These are phyloP conservation scores for Patella pellucida DNA, from an alignment of 2,888 invertebrate species.

Conservation along the genomic window DNA sequence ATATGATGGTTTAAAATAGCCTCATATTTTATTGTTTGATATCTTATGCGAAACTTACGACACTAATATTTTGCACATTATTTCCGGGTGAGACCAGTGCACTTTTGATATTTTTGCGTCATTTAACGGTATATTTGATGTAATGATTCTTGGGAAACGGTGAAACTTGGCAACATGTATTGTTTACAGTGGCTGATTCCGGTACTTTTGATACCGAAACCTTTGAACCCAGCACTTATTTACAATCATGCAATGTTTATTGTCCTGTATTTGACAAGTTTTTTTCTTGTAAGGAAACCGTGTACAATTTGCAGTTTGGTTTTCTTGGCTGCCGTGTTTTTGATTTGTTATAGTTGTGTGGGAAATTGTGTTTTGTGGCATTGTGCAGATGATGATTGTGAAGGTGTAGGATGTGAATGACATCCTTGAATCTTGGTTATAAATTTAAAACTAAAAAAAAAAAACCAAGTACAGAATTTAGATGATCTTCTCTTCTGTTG, in stretches of 20 bases:
- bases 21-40: no score
- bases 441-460: no score
- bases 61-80: conserved; percentile 2
- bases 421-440: conserved; percentile 2
- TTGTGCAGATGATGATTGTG: conserved; percentile 57
- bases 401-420: conserved; percentile 44
- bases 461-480: no score
- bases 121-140: no score
- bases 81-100: background rate
- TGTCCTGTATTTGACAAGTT: conserved; percentile 94
- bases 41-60: background rate
- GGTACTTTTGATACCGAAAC: conserved; percentile 96
- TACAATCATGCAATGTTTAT: conserved; percentile 96
- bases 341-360: conserved; percentile 95
- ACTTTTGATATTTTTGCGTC: background rate
- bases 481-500: no score
- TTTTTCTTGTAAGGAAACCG: conserved; percentile 96
- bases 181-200: conserved; percentile 81
- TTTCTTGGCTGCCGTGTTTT: conserved; percentile 91
- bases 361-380: conserved; percentile 88
- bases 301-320: conserved; percentile 97
- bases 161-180: conserved; percentile 58
- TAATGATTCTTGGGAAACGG: no score
- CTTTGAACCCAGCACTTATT: conserved; percentile 93
- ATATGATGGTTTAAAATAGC: no score